These are phyloP conservation scores for Mamestra configurata DNA, from an alignment of 1,140 invertebrate genomes.

Conservation along the genomic window DNA sequence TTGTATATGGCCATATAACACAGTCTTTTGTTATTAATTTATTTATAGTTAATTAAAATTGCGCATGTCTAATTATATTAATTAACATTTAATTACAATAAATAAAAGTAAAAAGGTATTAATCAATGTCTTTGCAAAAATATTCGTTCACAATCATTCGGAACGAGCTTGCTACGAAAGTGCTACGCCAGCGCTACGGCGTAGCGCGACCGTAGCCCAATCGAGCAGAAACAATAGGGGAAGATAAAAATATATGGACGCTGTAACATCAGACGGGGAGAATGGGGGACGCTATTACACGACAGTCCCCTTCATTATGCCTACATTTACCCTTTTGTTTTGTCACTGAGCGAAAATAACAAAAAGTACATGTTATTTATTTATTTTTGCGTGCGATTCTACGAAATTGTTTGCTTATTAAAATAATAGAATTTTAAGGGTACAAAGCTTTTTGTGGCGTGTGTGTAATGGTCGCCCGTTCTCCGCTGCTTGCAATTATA, in stretches of 20 bases:
- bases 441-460: neutral
- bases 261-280: slow-evolving; percentile 17
- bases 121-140: too few relatives aligned
- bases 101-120: too few relatives aligned
- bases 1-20: too few relatives aligned
- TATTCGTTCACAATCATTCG: neutral
- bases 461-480: neutral
- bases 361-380: slow-evolving; percentile 20
- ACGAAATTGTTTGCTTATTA: neutral
- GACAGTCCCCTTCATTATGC: slow-evolving; percentile 23
- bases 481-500: neutral
- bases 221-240: slow-evolving; percentile 44
- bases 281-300: slow-evolving; percentile 9
- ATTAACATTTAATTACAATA: too few relatives aligned
- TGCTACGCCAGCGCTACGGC: slow-evolving; percentile 35
- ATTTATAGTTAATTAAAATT: too few relatives aligned
- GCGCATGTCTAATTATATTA: too few relatives aligned
- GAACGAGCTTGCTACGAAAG: slow-evolving; percentile 2
- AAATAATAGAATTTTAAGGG: slow-evolving; percentile 5
- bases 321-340: slow-evolving; percentile 37
- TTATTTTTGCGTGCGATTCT: neutral
- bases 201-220: slow-evolving; percentile 41
- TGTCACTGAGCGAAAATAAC: slow-evolving; percentile 26
- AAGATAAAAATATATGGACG: slow-evolving; percentile 43
- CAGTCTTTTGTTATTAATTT: too few relatives aligned